phyloP scores from a whole-genome alignment of 2,797 vertebrate species.

The Scomberomorus guttatus region DNA sequence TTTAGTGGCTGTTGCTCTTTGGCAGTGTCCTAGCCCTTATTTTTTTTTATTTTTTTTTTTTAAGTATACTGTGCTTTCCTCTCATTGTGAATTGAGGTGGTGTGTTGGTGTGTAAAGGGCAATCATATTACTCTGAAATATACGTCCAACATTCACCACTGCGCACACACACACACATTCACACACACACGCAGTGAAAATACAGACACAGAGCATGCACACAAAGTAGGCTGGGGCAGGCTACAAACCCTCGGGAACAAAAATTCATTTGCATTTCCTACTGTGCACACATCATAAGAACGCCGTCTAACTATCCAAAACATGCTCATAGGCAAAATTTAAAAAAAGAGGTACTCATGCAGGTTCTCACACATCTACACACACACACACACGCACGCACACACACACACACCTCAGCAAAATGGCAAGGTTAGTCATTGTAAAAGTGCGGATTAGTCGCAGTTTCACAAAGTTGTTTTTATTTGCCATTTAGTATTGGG shows the following conservation, averaged over 20 bases:
- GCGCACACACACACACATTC: conserved; percentile 19
- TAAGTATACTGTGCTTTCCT: conserved; percentile 57
- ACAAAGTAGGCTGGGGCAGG: conserved; percentile 52
- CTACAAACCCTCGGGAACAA: conserved; percentile 36
- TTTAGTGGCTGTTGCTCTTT: conserved; percentile 76
- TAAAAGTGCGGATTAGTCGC: conserved; percentile 86
- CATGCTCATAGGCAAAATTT: conserved; percentile 71
- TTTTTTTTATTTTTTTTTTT: not conserved
- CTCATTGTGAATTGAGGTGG: conserved; percentile 65
- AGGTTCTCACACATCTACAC: conserved; percentile 41
- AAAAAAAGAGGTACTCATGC: conserved; percentile 66
- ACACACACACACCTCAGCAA: conserved; percentile 53
- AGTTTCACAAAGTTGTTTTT: conserved; percentile 86
- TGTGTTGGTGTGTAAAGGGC: conserved; percentile 77
- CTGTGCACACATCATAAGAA: conserved; percentile 42
- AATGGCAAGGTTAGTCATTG: conserved; percentile 80
- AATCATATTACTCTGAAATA: conserved; percentile 58
- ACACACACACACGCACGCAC: conserved; percentile 20
- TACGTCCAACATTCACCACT: conserved; percentile 28
- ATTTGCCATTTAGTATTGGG: conserved; percentile 85
- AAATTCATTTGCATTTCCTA: conserved; percentile 31
- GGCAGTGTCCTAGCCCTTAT: conserved; percentile 78
- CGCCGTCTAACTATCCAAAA: conserved; percentile 47
- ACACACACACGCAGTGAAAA: conserved; percentile 29
- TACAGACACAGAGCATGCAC: conserved; percentile 69